Percentiles rank a stretch among this genome's conserved stretches.
Conservation (phyloP, 2,888 invertebrate species). For the Parelbella ahira region DNA sequence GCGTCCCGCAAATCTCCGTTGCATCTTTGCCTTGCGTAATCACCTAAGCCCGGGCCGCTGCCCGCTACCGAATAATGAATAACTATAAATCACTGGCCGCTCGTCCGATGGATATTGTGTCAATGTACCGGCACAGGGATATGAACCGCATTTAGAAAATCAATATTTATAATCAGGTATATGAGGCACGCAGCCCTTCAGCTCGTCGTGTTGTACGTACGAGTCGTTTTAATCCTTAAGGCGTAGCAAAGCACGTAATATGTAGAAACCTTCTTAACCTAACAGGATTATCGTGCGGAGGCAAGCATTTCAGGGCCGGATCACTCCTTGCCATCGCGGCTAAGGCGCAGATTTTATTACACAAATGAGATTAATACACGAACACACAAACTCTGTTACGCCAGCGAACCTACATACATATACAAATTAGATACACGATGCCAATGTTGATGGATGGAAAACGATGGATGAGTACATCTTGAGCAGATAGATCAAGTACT, state of each 20-base stretch:
- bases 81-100: conserved; percentile 42
- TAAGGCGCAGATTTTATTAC: conserved; percentile 80
- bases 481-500: too few species aligned
- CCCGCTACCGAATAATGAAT: conserved; percentile 58
- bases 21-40: conserved; percentile 73
- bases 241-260: conserved; percentile 85
- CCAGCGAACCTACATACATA: conserved; percentile 36
- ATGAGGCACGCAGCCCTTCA: conserved; percentile 38
- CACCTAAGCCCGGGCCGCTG: conserved; percentile 61
- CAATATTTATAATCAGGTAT: conserved; percentile 32
- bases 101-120: conserved; percentile 7
- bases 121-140: conserved; percentile 25
- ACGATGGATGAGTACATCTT: too few species aligned
- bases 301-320: conserved; percentile 82
- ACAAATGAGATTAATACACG: conserved; percentile 77
- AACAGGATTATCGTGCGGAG: conserved; percentile 86
- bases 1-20: conserved; percentile 75
- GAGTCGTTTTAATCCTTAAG: conserved; percentile 83
- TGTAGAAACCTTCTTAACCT: conserved; percentile 87
- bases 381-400: conserved; percentile 45
- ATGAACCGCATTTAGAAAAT: conserved; percentile 31
- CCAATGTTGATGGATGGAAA: too few species aligned
- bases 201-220: conserved; percentile 63
- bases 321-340: conserved; percentile 68
- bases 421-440: too few species aligned